These are phyloP conservation scores for Oncorhynchus tshawytscha DNA, from an alignment of 2,113 vertebrate species.

Conservation along the genomic window DNA sequence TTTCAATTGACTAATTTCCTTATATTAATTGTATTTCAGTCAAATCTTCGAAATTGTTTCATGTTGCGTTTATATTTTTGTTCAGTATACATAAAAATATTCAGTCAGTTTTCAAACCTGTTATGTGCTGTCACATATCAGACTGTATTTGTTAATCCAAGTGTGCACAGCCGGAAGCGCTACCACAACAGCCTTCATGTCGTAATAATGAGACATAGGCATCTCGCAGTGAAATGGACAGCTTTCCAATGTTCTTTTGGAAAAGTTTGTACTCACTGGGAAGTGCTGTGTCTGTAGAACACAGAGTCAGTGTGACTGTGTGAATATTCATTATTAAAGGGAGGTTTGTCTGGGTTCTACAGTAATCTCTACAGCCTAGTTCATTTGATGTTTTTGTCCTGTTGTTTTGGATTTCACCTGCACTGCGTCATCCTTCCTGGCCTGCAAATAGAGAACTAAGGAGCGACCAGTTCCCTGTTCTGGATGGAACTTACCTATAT, in stretches of 20 bases:
- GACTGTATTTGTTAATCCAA: too few relatives aligned
- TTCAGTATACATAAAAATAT: too few relatives aligned
- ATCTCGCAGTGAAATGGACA: constrained; percentile 39
- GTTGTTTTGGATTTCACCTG: constrained; percentile 59
- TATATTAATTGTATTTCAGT: too few relatives aligned
- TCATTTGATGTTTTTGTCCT: constrained; percentile 56
- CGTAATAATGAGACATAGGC: neutral
- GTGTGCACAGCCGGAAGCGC: too few relatives aligned
- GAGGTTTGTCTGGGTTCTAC: constrained; percentile 37
- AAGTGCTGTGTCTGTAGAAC: constrained; percentile 66
- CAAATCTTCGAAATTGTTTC: too few relatives aligned
- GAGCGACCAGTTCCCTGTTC: constrained; percentile 9
- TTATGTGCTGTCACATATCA: too few relatives aligned
- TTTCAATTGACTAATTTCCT: too few relatives aligned
- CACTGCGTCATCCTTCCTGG: constrained; percentile 56
- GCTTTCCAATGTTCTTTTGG: constrained; percentile 21
- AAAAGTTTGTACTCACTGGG: constrained; percentile 32
- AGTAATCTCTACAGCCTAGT: constrained; percentile 47
- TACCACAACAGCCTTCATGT: too few relatives aligned
- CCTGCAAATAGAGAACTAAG: constrained; percentile 26
- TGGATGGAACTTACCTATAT: constrained; percentile 12
- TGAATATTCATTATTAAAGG: constrained; percentile 67
- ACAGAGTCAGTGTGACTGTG: constrained; percentile 41
- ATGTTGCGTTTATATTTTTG: too few relatives aligned
- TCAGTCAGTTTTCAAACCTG: too few relatives aligned